phyloP scores from a whole-genome alignment of 23 tunicate species.

The Styela plicata region DNA sequence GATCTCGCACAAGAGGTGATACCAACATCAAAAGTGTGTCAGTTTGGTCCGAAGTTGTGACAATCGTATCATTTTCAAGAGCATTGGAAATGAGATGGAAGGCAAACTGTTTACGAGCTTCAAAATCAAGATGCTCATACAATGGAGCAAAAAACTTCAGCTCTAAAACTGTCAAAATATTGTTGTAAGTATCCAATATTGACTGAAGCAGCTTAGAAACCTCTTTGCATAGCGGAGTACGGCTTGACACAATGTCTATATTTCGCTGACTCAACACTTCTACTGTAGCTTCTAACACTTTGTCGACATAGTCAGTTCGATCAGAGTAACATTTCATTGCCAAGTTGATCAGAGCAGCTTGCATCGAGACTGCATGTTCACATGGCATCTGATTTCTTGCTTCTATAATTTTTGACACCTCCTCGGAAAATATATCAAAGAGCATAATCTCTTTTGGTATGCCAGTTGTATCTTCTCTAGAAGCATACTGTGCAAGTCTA shows the following conservation, averaged over 20 bases:
- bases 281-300: constrained; percentile 70
- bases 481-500: constrained; percentile 68
- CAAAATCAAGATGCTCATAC: constrained; percentile 76
- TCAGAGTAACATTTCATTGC: constrained; percentile 88
- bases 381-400: constrained; percentile 46
- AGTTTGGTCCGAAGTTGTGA: constrained; percentile 56
- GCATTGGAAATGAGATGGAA: constrained; percentile 55
- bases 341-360: constrained; percentile 67
- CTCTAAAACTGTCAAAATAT: constrained; percentile 56
- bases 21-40: constrained; percentile 63
- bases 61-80: constrained; percentile 48
- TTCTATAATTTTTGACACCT: constrained; percentile 65
- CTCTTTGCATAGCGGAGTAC: constrained; percentile 62
- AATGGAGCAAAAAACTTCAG: constrained; percentile 75
- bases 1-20: constrained; percentile 79
- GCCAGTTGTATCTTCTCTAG: constrained; percentile 57
- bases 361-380: constrained; percentile 88
- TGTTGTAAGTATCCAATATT: constrained; percentile 56
- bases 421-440: constrained; percentile 81
- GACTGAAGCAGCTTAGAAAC: constrained; percentile 44
- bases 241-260: constrained; percentile 49
- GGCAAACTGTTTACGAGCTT: constrained; percentile 69
- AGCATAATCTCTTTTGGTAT: constrained; percentile 74
- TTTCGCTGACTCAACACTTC: constrained; percentile 66
- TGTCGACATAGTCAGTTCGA: constrained; percentile 65